Conservation (phyloP, 92 coral and sea anemone genomes). For the Meandrina meandrites region DNA sequence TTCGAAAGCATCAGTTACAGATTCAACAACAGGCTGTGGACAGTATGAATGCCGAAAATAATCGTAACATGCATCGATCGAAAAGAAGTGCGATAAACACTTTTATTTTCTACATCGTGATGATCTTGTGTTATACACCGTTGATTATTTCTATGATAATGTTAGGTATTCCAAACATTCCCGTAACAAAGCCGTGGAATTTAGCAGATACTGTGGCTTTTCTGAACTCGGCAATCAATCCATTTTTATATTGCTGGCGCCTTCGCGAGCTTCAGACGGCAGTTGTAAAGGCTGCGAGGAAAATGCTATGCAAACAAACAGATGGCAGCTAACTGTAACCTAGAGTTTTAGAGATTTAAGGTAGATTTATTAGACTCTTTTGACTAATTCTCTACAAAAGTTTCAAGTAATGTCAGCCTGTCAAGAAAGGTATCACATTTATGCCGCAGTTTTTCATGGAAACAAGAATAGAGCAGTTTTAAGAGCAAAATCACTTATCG, state of each 20-base stretch:
- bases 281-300: background rate
- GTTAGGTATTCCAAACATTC: background rate
- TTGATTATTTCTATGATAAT: conserved; percentile 1
- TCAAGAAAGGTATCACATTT: no score
- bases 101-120: background rate
- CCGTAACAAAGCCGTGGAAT: background rate
- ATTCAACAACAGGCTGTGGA: background rate
- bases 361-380: no score
- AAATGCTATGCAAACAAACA: background rate
- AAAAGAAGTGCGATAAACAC: background rate
- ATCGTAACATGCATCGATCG: background rate
- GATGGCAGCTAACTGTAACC: background rate
- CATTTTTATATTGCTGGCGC: conserved; percentile 24
- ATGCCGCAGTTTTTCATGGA: no score
- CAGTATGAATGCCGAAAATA: background rate
- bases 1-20: background rate
- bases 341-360: no score
- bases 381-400: no score
- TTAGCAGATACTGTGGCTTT: conserved; percentile 4
- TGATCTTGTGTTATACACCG: conserved; percentile 12
- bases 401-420: no score
- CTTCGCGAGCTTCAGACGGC: conserved; percentile 11
- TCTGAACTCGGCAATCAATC: conserved; percentile 28
- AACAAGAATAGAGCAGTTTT: no score
- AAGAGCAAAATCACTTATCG: no score